Base-by-base conservation (phyloP, 37 sponge, comb jelly and placozoan genomes). In the Beroe ovata region DNA sequence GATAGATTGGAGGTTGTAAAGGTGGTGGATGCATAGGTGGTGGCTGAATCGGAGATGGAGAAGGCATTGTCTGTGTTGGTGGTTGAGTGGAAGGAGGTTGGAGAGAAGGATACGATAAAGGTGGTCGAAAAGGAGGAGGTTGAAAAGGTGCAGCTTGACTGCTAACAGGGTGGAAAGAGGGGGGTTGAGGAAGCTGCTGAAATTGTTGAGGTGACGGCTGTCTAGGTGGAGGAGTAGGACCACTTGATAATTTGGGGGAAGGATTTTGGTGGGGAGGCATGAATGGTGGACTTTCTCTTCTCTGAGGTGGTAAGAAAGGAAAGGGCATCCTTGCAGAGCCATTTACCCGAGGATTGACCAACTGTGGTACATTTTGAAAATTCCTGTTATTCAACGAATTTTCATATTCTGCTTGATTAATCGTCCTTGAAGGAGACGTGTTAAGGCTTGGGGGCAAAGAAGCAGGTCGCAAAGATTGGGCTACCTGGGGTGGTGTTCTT, bases 401-500 rank as follows among this genome's bases (percentile, higher is more conserved):
- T 42, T 42, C 42, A 8, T 21, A 42, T n/a, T 54, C 84, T 21
- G 41, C 29, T 6, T 25, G 84, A n/a, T 42, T 11, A 6, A 47
- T 47, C 11, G 11, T 40, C 25, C 84, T 39, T 39, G 54, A 42
- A 21, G 84, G 84, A 6, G 84, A 77, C 41, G 84, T 40, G 47
- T 77, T 77, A 1, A 77, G 22, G 21, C 84, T 77, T 4, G 84
- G 26, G 6, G 84, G 84, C 1, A 77, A 29, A 2, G 84, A 77
- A 21, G 84, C 23, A 6, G 84, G 84, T n/a, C 54, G 26, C 4
- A 77, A 29, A 14, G 84, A 77, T 16, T 30, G 22, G 38, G 47
- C 42, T 21, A 38, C 21, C 14, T 77, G 26, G 16, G 84, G 84
- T 42, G 84, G 84, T 42, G 84, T 77, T 33, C 69, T 26, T 66